Conservation (phyloP, 2,888 invertebrate species). For the Diogma glabrata region DNA sequence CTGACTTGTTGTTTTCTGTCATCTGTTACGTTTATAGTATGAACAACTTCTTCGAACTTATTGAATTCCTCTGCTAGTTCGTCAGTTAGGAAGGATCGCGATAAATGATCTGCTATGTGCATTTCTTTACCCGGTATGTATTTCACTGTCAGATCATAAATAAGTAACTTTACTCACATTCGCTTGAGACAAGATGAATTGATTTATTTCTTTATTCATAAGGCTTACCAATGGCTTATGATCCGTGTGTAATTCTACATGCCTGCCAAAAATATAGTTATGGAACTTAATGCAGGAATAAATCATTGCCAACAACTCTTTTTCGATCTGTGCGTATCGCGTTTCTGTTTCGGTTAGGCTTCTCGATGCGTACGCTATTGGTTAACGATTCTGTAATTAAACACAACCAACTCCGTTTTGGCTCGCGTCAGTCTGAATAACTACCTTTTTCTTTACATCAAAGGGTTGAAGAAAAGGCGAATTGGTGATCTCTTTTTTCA, state of each 20-base stretch:
- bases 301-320: constrained; percentile 19
- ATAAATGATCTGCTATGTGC: constrained; percentile 18
- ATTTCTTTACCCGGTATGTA: too few species aligned
- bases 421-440: too few species aligned
- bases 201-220: constrained; percentile 19
- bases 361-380: constrained; percentile 22
- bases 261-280: constrained; percentile 19
- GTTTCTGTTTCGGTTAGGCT: constrained; percentile 22
- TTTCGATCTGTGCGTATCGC: constrained; percentile 18
- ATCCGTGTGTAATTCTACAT: too few species aligned
- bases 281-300: too few species aligned
- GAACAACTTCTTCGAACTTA: constrained; percentile 12
- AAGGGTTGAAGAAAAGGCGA: not conserved
- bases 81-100: constrained; percentile 14
- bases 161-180: too few species aligned
- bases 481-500: constrained; percentile 8
- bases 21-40: constrained; percentile 6
- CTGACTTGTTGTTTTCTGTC: not conserved
- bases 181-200: constrained; percentile 19
- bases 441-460: too few species aligned
- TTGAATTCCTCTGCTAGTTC: constrained; percentile 9
- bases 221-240: constrained; percentile 20
- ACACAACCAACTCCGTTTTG: too few species aligned
- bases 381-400: constrained; percentile 13
- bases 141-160: too few species aligned